A percentile compares a stretch with the other conserved stretches of the same genome.
Conservation (phyloP, 2,113 vertebrate species). For the Campylomormyrus numenius region DNA sequence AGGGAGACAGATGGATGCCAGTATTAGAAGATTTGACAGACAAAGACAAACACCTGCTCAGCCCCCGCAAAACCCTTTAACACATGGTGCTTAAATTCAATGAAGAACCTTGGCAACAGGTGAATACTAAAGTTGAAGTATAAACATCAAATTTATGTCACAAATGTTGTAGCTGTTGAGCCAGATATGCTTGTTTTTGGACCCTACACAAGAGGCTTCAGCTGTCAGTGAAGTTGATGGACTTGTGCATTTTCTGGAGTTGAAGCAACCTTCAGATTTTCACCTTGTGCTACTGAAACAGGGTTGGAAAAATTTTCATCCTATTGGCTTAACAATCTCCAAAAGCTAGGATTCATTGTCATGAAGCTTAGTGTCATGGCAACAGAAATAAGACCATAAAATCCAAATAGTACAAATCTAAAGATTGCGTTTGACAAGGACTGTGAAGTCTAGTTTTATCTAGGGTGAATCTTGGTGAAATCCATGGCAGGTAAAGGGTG, state of each 20-base stretch:
- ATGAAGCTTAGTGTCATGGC: conserved; percentile 9
- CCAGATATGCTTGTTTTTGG: neutral
- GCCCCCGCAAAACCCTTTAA: neutral
- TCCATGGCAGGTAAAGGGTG: conserved; percentile 9
- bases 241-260: neutral
- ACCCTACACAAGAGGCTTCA: neutral
- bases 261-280: neutral
- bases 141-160: neutral
- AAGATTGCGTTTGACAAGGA: conserved; percentile 30
- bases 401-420: conserved; percentile 4
- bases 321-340: neutral
- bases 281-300: neutral
- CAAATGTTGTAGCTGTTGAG: neutral
- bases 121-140: neutral
- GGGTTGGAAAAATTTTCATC: neutral
- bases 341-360: conserved; percentile 20
- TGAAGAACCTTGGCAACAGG: neutral
- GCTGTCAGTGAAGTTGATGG: neutral
- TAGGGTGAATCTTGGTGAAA: neutral
- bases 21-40: neutral
- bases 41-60: conserved; percentile 1
- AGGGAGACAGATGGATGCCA: conserved; percentile 22
- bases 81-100: neutral
- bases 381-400: conserved; percentile 22
- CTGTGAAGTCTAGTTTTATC: conserved; percentile 20